Base-by-base conservation (phyloP, 1,140 invertebrate genomes). In the Eupristina koningsbergeri region DNA sequence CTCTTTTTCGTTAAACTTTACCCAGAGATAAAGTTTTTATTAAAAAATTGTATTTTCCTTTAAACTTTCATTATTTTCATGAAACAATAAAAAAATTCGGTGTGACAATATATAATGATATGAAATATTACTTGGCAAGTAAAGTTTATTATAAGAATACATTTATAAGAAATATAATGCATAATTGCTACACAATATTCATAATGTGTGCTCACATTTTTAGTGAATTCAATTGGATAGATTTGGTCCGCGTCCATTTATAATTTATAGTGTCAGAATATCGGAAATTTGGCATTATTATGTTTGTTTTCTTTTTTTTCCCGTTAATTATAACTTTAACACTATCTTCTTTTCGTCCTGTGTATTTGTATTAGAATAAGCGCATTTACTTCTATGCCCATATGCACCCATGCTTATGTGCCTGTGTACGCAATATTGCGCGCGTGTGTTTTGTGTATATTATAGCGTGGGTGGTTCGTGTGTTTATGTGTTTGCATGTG, bases 231-330 rank as follows among this genome's bases (percentile, higher is more conserved):
- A 58, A 77, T 78, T 80, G 79, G 74, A 81, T 85, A 85, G 78
- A 80, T 85, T 85, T 85, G 84, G 84, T 85, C 84, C 84, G 75
- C 84, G 73, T 85, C 84, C 79, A 78, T 85, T 81, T 81, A 73
- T 85, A 85, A 81, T 71, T n/a, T n/a, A 84, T 63, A 81, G 63
- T 71, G 31, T 81, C 19, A 74, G 53, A 61, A 79, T 79, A 84
- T 84, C 64, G 58, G 58, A 58, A 84, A 84, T 84, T 84, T 84
- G 82, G 82, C 82, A 84, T 85, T 82, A 29, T 81, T 74, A 67
- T n/a, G n/a, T n/a, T 7, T 45, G 11, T 7, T 34, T 63, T 75
- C n/a, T 82, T 19, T 76, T 76, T 75, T 39, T 47, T 58, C 31
- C 15, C 50, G 36, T 78, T 26, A 7, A 81, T 58, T 81, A 82